Percentiles rank a stretch among this genome's conserved stretches.
Evolutionary conservation across 2,888 invertebrate species (phyloP).

Genomic region (Ophraella communa): DNA sequence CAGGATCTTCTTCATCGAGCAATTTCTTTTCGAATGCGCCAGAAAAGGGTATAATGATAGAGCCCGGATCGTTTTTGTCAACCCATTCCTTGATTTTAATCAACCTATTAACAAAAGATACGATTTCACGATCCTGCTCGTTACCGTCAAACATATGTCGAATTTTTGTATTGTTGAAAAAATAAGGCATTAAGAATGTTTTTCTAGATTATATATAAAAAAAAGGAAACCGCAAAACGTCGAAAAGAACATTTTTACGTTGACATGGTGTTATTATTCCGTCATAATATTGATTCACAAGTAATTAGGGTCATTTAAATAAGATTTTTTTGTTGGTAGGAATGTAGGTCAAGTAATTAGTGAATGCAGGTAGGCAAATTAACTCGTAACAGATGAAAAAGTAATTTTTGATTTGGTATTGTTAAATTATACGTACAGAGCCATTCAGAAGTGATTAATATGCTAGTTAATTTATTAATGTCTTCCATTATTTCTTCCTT

Average conservation of each 20-base stretch:
- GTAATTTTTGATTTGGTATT: background rate
- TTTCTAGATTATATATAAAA: background rate
- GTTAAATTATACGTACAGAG: background rate
- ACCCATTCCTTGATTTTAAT: conserved; percentile 98
- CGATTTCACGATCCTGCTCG: background rate
- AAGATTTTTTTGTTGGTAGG: background rate
- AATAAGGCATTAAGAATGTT: too few species aligned
- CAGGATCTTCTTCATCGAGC: conserved; percentile 79
- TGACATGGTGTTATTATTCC: conserved; percentile 31
- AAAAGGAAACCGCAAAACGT: conserved; percentile 28
- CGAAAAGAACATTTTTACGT: conserved; percentile 13
- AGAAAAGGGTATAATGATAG: conserved; percentile 94
- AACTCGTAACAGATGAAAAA: background rate
- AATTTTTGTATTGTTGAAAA: background rate
- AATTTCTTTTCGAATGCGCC: conserved; percentile 89
- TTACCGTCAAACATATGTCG: conserved; percentile 15
- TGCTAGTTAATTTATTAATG: too few species aligned
- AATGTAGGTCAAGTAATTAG: background rate
- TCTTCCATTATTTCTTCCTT: too few species aligned
- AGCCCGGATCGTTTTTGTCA: conserved; percentile 94
- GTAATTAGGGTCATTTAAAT: conserved; percentile 18
- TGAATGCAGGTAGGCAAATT: background rate
- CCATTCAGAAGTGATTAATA: too few species aligned
- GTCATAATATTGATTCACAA: conserved; percentile 5
- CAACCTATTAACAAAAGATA: conserved; percentile 67